These are phyloP conservation scores for Trichomalopsis sarcophagae DNA, from an alignment of 1,140 invertebrate species.

Conservation along the genomic window DNA sequence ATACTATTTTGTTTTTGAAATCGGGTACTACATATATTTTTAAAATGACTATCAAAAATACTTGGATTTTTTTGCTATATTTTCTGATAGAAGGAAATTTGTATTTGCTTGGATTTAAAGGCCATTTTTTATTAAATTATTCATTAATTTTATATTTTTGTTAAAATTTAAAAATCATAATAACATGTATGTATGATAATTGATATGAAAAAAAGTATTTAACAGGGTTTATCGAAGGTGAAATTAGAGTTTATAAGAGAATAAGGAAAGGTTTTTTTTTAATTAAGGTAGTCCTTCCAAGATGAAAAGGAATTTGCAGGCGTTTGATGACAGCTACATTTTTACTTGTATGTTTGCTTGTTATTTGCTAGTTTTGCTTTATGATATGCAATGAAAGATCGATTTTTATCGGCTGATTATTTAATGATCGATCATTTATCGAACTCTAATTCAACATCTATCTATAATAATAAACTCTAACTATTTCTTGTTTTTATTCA, in stretches of 20 bases:
- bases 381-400: not conserved
- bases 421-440: not conserved
- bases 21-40: too few species aligned
- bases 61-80: too few species aligned
- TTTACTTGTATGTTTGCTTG: conserved; percentile 35
- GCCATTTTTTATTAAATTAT: not conserved
- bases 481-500: conserved; percentile 1
- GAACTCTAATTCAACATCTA: not conserved
- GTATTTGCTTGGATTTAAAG: not conserved
- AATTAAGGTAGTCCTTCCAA: conserved; percentile 42
- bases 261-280: conserved; percentile 36
- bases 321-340: conserved; percentile 31
- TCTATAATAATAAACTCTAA: conserved; percentile 27
- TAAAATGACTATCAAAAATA: too few species aligned
- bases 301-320: conserved; percentile 38
- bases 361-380: conserved; percentile 30
- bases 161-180: not conserved
- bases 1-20: too few species aligned
- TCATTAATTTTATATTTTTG: not conserved
- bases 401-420: not conserved
- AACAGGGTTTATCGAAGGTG: conserved; percentile 8
- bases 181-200: conserved; percentile 1
- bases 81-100: not conserved
- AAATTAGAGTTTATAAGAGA: conserved; percentile 19
- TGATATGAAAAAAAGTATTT: not conserved